Evolutionary conservation across 2,888 invertebrate genomes (phyloP), one percentile per base, ranked within the genome.

Genomic region (Ashinkailepas kermadecensis): DNA sequence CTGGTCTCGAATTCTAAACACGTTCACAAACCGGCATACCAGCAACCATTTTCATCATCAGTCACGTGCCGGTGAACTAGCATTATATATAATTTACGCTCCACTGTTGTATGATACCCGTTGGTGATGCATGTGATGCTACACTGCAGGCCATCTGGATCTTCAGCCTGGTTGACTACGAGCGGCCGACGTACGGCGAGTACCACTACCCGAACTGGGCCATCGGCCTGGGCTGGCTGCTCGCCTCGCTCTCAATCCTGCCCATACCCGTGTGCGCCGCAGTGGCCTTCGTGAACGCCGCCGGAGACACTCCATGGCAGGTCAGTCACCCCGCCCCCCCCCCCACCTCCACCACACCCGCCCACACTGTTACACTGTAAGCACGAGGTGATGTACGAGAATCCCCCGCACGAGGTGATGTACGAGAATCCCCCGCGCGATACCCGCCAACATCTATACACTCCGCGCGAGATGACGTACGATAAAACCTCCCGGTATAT

Each of bases 231-330:
- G 96, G 96, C 78, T 96, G 96, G 96, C 89, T 91, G 85, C 93
- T 96, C 84, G 93, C 95, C 0, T 92, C 93, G 18, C 88, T 94
- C 67, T 95, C 95, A 0, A 90, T 96, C 83, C 88, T 94, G 59
- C 95, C 95, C 87, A 94, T 97, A 87, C 96, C 96, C 15, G 91
- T 92, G 81, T 93, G 93, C 87, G 94, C 94, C 70, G 87, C 94
- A 80, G 91, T 93, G 84, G 91, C 92, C 81, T 88, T 95, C 81
- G 86, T 91, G 81, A 90, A 91, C 86, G 90, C 94, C 13, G 91
- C 92, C 80, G 96, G 96, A 81, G 89, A 90, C 80, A 92, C 89
- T 83, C 89, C 93, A 82, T 88, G 90, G 87, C 92, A 94, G 90
- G 96, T 95, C 88, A 86, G 82, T 67, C 15, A 8, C 23, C 39